phyloP scores from a whole-genome alignment of 2,797 vertebrate species.

The Neosalanx taihuensis region DNA sequence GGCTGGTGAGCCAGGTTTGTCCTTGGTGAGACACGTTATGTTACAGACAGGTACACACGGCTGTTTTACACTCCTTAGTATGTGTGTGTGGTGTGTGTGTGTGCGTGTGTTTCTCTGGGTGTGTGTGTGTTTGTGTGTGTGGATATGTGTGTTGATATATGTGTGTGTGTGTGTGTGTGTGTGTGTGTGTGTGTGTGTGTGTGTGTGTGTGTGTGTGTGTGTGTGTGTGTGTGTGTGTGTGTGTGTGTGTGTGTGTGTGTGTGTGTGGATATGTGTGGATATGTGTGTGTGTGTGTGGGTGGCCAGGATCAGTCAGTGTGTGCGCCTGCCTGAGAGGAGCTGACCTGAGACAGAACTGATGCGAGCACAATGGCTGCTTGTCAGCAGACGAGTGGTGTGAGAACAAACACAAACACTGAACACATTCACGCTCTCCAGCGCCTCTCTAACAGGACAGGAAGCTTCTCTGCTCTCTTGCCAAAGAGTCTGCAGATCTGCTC shows the following conservation, averaged over 20 bases:
- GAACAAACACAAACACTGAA: constrained; percentile 37
- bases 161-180: not conserved
- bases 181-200: no score
- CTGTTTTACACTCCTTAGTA: not conserved
- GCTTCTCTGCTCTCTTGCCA: constrained; percentile 26
- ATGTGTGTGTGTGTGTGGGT: not conserved
- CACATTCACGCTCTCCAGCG: constrained; percentile 15
- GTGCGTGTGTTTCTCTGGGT: not conserved
- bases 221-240: no score
- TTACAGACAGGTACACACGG: constrained; percentile 28
- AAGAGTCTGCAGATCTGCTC: constrained; percentile 35
- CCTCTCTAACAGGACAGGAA: not conserved
- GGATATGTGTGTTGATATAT: not conserved
- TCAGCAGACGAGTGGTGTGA: constrained; percentile 28
- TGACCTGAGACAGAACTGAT: constrained; percentile 50
- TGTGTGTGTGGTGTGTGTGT: no score
- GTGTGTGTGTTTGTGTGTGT: not conserved
- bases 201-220: no score
- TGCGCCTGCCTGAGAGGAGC: constrained; percentile 25
- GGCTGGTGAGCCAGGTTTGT: not conserved
- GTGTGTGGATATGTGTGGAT: not conserved
- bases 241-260: no score
- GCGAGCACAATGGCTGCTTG: constrained; percentile 58
- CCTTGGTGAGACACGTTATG: not conserved
- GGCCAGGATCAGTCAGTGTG: not conserved